Percentiles rank a stretch among this genome's conserved stretches.
Conservation (phyloP, 2,113 vertebrate species). For the Bubo blakistoni region DNA sequence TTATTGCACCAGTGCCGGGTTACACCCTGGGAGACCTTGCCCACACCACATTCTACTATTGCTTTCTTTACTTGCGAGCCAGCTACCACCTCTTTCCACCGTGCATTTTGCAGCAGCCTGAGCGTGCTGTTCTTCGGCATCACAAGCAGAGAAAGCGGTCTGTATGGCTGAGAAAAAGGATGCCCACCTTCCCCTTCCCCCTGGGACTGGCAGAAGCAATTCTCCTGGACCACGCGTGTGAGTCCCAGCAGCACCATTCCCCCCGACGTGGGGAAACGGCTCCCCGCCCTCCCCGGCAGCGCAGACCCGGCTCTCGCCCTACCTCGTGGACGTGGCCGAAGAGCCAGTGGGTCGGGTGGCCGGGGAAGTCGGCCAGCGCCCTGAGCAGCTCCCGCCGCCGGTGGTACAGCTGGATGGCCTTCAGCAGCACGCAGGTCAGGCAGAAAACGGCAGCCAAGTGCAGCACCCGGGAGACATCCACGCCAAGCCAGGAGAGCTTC, state of each 20-base stretch:
- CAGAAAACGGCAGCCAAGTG: conserved; percentile 65
- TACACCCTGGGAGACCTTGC: not conserved
- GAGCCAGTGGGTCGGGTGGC: conserved; percentile 79
- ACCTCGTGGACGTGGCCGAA: conserved; percentile 78
- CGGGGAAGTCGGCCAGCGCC: conserved; percentile 74
- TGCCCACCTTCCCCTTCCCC: not conserved
- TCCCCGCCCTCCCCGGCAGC: not conserved
- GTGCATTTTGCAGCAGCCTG: not conserved
- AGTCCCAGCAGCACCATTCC: not conserved
- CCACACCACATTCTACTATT: fast-evolving
- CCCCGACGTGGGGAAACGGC: too few species aligned
- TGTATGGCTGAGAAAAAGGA: not conserved
- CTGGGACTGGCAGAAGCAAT: not conserved
- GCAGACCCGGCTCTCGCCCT: not conserved
- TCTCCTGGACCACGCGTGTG: not conserved
- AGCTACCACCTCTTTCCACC: not conserved
- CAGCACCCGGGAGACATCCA: conserved; percentile 51
- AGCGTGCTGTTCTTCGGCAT: not conserved
- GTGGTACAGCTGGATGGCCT: conserved; percentile 61
- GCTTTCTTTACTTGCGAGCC: not conserved
- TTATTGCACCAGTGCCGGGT: not conserved
- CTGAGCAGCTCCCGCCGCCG: conserved; percentile 61
- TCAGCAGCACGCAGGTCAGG: conserved; percentile 63
- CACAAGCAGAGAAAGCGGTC: not conserved
- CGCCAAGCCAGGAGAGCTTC: conserved; percentile 22